Evolutionary conservation across 2,113 vertebrate species (phyloP).

Genomic region (Vidua macroura): DNA sequence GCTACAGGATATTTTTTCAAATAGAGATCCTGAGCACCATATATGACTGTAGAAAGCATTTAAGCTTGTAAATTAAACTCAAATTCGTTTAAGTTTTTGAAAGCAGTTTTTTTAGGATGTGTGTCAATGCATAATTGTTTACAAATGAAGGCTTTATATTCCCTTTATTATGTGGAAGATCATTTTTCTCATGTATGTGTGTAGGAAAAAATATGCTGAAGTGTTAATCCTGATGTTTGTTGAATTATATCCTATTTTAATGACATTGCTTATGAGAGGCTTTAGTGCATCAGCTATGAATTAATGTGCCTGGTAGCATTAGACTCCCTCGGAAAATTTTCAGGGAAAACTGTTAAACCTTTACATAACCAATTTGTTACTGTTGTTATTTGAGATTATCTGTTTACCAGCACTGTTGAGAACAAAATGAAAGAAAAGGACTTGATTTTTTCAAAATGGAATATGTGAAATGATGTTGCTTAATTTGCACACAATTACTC

Average conservation of each 20-base stretch:
- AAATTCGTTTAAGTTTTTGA: background rate
- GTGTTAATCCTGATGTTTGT: background rate
- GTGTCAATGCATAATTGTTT: background rate
- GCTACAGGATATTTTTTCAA: background rate
- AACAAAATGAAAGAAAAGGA: slow-evolving; percentile 16
- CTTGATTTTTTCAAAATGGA: slow-evolving; percentile 13
- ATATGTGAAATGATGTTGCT: fast-evolving
- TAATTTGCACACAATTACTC: slow-evolving; percentile 39
- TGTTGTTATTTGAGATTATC: slow-evolving; percentile 22
- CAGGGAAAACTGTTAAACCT: background rate
- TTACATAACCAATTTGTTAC: background rate
- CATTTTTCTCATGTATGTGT: fast-evolving
- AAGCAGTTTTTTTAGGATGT: background rate
- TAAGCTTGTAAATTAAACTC: background rate
- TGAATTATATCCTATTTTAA: background rate
- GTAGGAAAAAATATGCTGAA: background rate
- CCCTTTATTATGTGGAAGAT: background rate
- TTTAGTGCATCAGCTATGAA: background rate
- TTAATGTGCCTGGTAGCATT: background rate
- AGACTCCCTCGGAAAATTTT: background rate
- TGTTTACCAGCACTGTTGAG: slow-evolving; percentile 30
- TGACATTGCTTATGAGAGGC: background rate
- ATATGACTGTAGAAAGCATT: background rate
- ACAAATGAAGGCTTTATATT: background rate
- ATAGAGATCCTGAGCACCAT: background rate